Base-by-base conservation (phyloP, 2,797 vertebrate species). In the Centropyge bicolor region DNA sequence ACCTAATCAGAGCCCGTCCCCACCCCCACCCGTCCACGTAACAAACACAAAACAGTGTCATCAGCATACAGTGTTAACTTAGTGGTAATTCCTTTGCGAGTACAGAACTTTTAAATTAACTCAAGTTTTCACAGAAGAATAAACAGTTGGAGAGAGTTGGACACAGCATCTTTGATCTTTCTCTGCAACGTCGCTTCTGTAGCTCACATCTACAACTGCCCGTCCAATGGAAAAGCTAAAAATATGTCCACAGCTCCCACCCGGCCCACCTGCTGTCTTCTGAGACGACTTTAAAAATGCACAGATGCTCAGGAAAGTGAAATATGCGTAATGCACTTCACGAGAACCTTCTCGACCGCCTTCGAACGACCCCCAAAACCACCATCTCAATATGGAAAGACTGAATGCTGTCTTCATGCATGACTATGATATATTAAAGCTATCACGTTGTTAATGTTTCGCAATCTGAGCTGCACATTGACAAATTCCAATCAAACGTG, bases 21-120 rank as follows among this genome's bases (percentile, higher is more conserved):
- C 54, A 16, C 75, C 79, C 78, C 78, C 81, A 55, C 89, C 83
- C 82, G 1, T 77, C 80, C 82, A 81, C 41, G 19, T 74, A 83
- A 90, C 84, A 90, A 90, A 93, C 86, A 91, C 83, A 89, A 80
- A 92, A 90, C 90, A 89, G 86, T 89, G 85, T 92, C 86, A 82
- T 92, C 88, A 83, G 85, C 87, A 82, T 91, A 93, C 90, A 93
- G 91, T 92, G 86, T 91, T 76, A 90, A 91, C 83, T 86, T 61
- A 82, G 89, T 90, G 89, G 88, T 84, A 48, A 81, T 65, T 91
- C 68, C 70, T 89, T 81, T 74, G 65, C 78, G 74, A 89, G 69
- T 82, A 65, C 83, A 78, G 62, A 48, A 76, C 60, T 70, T 82
- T 70, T 62, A 66, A 86, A 78, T 86, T 14, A 87, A 89, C 64